Percentiles rank a stretch among this genome's conserved stretches.
Evolutionary conservation across 1,140 invertebrate species (phyloP).

Genomic region (Zaprionus inermis): DNA sequence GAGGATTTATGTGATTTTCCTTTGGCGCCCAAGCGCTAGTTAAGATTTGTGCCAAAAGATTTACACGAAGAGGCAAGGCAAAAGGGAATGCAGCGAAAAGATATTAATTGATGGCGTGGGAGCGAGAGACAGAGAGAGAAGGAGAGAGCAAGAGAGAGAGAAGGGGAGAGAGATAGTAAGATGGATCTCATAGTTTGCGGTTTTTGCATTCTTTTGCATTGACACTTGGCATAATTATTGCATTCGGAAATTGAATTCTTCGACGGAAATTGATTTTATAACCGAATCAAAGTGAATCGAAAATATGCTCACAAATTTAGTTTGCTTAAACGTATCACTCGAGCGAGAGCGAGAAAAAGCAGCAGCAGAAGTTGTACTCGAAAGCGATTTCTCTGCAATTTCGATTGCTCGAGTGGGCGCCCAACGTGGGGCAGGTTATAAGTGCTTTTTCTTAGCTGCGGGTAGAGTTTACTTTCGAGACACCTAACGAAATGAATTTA

Average conservation of each 20-base stretch:
- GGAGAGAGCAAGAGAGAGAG: neutral
- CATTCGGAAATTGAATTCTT: constrained; percentile 82
- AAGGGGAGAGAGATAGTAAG: neutral
- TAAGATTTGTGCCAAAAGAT: constrained; percentile 61
- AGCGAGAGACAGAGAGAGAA: constrained; percentile 1
- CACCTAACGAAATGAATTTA: constrained; percentile 13
- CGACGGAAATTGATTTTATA: constrained; percentile 80
- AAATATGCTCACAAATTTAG: constrained; percentile 31
- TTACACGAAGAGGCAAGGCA: constrained; percentile 21
- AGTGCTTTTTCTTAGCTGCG: neutral
- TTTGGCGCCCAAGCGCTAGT: constrained; percentile 32
- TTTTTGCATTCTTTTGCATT: constrained; percentile 58
- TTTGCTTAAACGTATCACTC: constrained; percentile 41
- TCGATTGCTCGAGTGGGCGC: constrained; percentile 1
- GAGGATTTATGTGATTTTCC: constrained; percentile 73
- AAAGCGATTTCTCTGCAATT: constrained; percentile 22
- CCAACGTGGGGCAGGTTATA: neutral
- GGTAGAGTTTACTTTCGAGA: neutral
- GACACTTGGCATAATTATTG: constrained; percentile 83
- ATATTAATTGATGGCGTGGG: constrained; percentile 63
- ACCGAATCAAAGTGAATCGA: constrained; percentile 40
- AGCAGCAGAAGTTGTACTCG: neutral
- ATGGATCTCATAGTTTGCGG: constrained; percentile 18
- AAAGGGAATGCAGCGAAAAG: constrained; percentile 34
- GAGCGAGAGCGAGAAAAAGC: neutral